Conservation (phyloP, 1,140 invertebrate genomes). For the Ruditapes philippinarum region DNA sequence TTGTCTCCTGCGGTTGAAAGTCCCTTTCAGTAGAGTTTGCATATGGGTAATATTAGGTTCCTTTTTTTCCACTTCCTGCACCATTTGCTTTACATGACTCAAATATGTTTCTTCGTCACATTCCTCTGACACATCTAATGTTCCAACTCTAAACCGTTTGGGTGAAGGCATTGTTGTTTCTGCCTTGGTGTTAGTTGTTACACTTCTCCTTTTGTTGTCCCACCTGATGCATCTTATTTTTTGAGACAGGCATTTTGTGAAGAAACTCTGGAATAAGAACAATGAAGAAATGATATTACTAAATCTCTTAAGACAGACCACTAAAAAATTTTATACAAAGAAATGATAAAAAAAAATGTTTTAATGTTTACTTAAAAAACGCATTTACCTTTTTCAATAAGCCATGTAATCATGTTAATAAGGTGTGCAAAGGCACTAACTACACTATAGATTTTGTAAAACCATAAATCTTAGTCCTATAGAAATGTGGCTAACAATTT, state of each 20-base stretch:
- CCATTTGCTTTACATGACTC: not conserved
- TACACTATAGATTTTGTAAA: too few relatives aligned
- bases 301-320: too few relatives aligned
- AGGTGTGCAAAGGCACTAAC: too few relatives aligned
- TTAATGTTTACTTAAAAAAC: too few relatives aligned
- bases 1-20: not conserved
- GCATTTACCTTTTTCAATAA: too few relatives aligned
- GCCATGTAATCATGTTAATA: too few relatives aligned
- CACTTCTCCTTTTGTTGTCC: not conserved
- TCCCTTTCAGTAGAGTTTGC: not conserved
- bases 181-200: not conserved
- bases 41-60: not conserved
- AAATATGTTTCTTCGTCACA: not conserved
- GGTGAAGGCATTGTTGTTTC: not conserved
- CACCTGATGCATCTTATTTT: not conserved
- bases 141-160: not conserved
- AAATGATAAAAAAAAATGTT: too few relatives aligned
- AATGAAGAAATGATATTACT: too few relatives aligned
- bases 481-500: too few relatives aligned
- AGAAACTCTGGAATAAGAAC: not conserved
- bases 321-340: too few relatives aligned
- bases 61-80: not conserved
- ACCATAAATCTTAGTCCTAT: too few relatives aligned
- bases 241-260: not conserved
- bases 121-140: not conserved